Evolutionary conservation across 2,113 vertebrate genomes (phyloP).

Genomic region (Pygoscelis adeliae): DNA sequence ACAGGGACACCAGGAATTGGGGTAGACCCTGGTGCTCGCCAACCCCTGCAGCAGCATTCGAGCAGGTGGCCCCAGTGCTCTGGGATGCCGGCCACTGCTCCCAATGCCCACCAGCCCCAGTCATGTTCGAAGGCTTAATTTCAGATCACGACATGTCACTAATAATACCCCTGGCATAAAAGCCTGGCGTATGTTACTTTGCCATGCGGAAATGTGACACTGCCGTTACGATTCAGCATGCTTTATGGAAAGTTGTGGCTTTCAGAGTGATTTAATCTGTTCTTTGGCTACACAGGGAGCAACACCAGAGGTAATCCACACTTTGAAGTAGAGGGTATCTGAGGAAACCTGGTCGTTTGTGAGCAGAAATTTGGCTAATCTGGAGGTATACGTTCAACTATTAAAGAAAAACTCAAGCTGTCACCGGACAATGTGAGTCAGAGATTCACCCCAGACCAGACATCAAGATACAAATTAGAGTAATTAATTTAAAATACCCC

Average conservation of each 20-base stretch:
- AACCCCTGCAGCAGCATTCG: fast-evolving
- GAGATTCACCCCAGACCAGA: background rate
- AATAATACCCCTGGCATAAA: background rate
- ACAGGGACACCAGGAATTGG: fast-evolving
- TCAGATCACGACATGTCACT: background rate
- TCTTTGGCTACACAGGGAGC: background rate
- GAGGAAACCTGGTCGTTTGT: background rate
- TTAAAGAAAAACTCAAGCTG: background rate
- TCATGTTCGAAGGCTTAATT: fast-evolving
- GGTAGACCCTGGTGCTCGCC: fast-evolving
- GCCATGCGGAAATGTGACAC: fast-evolving
- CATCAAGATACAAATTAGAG: background rate
- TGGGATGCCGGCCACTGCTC: fast-evolving
- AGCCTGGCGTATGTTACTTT: fast-evolving
- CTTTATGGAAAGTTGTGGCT: fast-evolving
- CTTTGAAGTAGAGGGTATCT: background rate
- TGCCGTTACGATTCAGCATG: fast-evolving
- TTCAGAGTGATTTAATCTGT: background rate
- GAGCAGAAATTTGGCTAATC: background rate
- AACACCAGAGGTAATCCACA: fast-evolving
- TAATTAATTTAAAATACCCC: background rate
- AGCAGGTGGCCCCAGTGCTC: fast-evolving
- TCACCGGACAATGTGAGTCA: background rate
- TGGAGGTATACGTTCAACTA: background rate
- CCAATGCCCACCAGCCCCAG: fast-evolving